phyloP scores from a whole-genome alignment of 23 tunicate genomes.

The Halocynthia aurantium region DNA sequence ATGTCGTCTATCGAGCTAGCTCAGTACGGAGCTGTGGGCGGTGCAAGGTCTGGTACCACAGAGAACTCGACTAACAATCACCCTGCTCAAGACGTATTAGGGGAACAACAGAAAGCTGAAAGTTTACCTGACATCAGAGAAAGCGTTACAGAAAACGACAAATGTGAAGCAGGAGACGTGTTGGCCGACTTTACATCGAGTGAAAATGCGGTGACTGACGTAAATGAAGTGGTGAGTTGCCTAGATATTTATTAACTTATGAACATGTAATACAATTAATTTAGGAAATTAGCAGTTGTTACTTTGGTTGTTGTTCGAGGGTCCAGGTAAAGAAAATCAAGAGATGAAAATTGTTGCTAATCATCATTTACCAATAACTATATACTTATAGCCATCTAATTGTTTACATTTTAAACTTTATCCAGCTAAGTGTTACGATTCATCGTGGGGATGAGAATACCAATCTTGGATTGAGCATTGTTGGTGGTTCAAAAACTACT shows the following conservation, averaged over 20 bases:
- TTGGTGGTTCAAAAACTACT: constrained; percentile 62
- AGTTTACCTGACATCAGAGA: too few species aligned
- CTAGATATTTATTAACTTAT: too few species aligned
- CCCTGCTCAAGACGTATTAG: too few species aligned
- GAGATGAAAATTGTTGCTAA: too few species aligned
- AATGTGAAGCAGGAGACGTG: too few species aligned
- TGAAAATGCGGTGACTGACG: background rate
- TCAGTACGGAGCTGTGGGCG: constrained; percentile 23
- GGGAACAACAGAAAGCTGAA: too few species aligned
- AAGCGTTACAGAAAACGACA: too few species aligned
- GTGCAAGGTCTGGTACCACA: background rate
- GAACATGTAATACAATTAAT: too few species aligned
- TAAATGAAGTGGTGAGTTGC: constrained; percentile 18
- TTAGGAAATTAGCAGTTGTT: too few species aligned
- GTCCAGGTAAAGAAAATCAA: too few species aligned
- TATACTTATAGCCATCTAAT: background rate
- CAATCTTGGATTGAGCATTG: constrained; percentile 64
- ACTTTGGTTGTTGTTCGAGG: too few species aligned
- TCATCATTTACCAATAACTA: background rate
- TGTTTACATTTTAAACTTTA: background rate
- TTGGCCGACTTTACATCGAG: too few species aligned
- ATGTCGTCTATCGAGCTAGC: constrained; percentile 5
- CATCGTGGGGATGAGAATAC: constrained; percentile 19
- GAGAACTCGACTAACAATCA: background rate
- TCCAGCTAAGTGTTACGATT: constrained; percentile 18